Conservation (phyloP, 2,113 vertebrate genomes). For the Campylorhamphus procurvoides region DNA sequence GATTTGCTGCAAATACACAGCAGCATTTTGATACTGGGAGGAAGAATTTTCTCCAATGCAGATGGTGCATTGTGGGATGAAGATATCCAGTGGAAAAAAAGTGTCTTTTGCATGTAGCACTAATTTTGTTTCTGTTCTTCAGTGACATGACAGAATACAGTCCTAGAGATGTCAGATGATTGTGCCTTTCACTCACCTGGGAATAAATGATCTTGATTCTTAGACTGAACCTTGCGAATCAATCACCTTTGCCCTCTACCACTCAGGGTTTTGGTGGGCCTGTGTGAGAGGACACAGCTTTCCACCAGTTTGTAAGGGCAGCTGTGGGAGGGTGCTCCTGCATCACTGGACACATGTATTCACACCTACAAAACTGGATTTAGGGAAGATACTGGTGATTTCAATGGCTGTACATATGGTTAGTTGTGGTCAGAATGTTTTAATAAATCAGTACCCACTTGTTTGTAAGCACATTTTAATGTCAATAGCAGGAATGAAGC, state of each 20-base stretch:
- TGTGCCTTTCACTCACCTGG: not conserved
- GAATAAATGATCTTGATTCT: not conserved
- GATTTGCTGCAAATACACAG: not conserved
- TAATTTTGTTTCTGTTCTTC: fast-evolving
- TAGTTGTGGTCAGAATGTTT: not conserved
- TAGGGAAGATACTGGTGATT: not conserved
- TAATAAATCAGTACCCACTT: not conserved
- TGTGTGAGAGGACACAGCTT: not conserved
- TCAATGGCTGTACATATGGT: not conserved
- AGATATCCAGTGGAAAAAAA: not conserved
- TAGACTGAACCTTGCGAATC: not conserved
- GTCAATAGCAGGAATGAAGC: not conserved
- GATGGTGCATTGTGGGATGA: not conserved
- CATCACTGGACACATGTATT: fast-evolving
- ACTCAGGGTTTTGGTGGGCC: not conserved
- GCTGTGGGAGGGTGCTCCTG: not conserved
- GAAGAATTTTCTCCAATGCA: not conserved
- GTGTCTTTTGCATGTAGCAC: not conserved
- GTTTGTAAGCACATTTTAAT: not conserved
- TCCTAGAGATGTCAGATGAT: not conserved
- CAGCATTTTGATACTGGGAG: not conserved
- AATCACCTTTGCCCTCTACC: not conserved
- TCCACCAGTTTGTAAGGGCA: not conserved
- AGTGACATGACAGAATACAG: not conserved
- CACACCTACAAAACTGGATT: not conserved